Base-by-base conservation (phyloP, 2,113 vertebrate species). In the Lasiurus cinereus region DNA sequence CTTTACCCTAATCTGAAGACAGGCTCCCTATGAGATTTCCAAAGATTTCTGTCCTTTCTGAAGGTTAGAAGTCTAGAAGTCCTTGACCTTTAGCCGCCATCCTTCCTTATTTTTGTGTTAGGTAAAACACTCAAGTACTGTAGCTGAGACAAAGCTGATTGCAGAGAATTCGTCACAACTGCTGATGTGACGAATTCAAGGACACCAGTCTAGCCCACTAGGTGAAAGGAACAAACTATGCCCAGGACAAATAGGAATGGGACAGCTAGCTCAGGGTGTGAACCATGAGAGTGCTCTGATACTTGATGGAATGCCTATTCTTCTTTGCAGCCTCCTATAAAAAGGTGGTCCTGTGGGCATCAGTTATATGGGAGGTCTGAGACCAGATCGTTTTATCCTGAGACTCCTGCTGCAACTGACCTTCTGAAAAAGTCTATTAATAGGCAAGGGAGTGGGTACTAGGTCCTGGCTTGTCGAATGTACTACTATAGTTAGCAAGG, bases 401-500 rank as follows among this genome's bases (percentile, higher is more conserved):
- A 96, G 76, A 86, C 50, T 94, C 67, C 72, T 91, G 64, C 91
- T 88, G 13, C 72, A 95, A 84, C 18, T 95, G 94, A 93, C 94
- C 95, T 97, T 96, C 88, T 96, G 88, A 56, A 96, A 94, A 93
- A 76, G 73, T 90, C 95, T 97, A 97, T 97, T 96, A 97, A 97
- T 97, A 97, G 92, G n/a, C 91, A 92, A 93, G 85, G 82, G 86
- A 79, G 90, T 89, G 89, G 84, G 84, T 77, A 80, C 62, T 91
- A 72, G 80, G 80, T 92, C 84, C 93, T 95, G 96, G 97, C 92
- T 76, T 92, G 74, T 73, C 92, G 78, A 89, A 79, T 86, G 29
- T 88, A 88, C 93, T 97, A 79, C 97, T 97, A 97, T 96, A 97
- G 97, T 97, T 97, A 97, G 97, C 94, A 94, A 87, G 97, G 93